phyloP scores from a whole-genome alignment of 2,113 vertebrate species.

The Anguilla japonica region DNA sequence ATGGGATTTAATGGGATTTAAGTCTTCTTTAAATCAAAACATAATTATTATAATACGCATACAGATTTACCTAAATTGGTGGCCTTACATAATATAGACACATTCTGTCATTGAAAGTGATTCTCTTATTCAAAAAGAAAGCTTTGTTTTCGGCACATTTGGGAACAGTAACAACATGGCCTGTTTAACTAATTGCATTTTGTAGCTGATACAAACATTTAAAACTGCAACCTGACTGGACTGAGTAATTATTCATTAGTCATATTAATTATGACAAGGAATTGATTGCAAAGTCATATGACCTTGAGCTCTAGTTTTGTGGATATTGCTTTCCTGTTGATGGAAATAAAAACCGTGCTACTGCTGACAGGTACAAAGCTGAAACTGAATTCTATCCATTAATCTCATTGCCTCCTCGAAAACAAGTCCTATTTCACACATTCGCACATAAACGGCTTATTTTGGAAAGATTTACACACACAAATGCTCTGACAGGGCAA shows the following conservation, averaged over 20 bases:
- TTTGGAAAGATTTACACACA: slow-evolving; percentile 1
- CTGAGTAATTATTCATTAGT: not conserved
- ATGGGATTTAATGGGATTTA: not conserved
- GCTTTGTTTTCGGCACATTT: not conserved
- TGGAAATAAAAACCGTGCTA: slow-evolving; percentile 13
- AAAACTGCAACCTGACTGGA: not conserved
- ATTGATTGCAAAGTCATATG: slow-evolving; percentile 15
- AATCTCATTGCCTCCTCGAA: not conserved
- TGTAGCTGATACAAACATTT: not conserved
- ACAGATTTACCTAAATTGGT: too few relatives aligned
- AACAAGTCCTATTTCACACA: not conserved
- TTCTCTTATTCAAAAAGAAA: too few relatives aligned
- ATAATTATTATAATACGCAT: not conserved
- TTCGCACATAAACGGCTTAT: not conserved
- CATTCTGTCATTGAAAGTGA: not conserved
- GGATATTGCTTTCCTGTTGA: slow-evolving; percentile 20
- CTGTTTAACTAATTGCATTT: not conserved
- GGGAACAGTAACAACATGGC: not conserved
- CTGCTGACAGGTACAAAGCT: slow-evolving; percentile 23
- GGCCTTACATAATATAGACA: not conserved
- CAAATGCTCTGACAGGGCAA: not conserved
- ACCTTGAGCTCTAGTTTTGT: slow-evolving; percentile 14
- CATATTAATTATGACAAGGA: slow-evolving; percentile 21
- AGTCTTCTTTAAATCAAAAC: not conserved
- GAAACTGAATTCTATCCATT: slow-evolving; percentile 26